phyloP scores from a whole-genome alignment of 1,140 invertebrate species.

The Papilio glaucus region DNA sequence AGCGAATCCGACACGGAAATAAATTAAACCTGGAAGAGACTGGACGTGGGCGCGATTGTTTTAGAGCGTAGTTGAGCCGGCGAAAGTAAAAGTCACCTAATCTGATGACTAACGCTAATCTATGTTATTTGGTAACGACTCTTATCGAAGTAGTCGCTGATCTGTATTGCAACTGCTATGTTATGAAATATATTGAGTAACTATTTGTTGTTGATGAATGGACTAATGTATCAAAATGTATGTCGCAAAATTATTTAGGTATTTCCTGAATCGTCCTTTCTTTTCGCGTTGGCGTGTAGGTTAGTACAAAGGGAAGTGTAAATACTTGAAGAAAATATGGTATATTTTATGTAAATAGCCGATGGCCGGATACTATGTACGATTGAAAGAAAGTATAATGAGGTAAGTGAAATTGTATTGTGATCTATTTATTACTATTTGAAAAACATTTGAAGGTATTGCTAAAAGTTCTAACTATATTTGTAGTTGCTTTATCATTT shows the following conservation, averaged over 20 bases:
- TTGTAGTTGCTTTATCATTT: too few relatives aligned
- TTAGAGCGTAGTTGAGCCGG: conserved; percentile 33
- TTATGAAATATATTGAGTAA: conserved; percentile 19
- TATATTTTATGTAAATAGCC: not conserved
- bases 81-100: conserved; percentile 40
- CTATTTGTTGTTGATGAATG: conserved; percentile 30
- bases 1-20: conserved; percentile 58
- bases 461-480: too few relatives aligned
- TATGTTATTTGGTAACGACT: conserved; percentile 39
- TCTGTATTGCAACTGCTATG: conserved; percentile 16
- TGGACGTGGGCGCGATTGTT: conserved; percentile 55
- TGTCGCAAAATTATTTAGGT: not conserved
- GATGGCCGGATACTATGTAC: not conserved
- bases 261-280: conserved; percentile 3
- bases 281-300: conserved; percentile 1
- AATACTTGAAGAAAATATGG: not conserved
- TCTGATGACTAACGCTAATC: conserved; percentile 32
- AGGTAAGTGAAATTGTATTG: not conserved
- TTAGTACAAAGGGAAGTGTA: not conserved
- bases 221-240: conserved; percentile 18
- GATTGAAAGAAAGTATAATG: not conserved
- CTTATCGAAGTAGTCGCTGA: conserved; percentile 18
- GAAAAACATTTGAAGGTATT: too few relatives aligned
- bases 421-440: too few relatives aligned
- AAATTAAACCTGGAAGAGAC: conserved; percentile 56